Evolutionary conservation across 1,140 invertebrate genomes (phyloP).

Genomic region (Bombus turneri): DNA sequence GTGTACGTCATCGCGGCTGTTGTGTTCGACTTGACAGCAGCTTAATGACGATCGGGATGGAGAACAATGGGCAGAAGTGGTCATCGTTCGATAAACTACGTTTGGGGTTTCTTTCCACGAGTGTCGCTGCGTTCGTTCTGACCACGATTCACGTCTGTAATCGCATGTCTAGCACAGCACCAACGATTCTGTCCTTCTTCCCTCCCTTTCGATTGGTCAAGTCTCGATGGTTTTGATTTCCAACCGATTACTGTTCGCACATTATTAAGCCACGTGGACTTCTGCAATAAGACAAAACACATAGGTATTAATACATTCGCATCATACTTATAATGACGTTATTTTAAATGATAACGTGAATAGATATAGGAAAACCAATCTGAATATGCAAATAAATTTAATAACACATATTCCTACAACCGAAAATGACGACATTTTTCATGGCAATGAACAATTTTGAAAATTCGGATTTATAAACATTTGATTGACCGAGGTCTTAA

Average conservation of each 20-base stretch:
- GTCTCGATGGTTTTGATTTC: neutral
- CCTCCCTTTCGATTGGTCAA: neutral
- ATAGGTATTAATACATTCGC: neutral
- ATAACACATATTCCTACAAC: neutral
- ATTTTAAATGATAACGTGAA: no score
- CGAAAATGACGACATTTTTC: no score
- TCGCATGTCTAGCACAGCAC: conserved; percentile 17
- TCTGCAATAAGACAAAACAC: conserved; percentile 30
- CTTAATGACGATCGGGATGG: conserved; percentile 57
- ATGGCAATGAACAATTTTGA: no score
- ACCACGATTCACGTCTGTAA: conserved; percentile 18
- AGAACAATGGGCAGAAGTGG: conserved; percentile 32
- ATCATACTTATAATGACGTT: no score
- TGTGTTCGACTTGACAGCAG: conserved; percentile 59
- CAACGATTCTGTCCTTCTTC: neutral
- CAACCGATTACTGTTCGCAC: conserved; percentile 3
- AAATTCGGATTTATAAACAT: no score
- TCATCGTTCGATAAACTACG: conserved; percentile 27
- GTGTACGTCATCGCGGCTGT: conserved; percentile 71
- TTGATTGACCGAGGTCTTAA: no score
- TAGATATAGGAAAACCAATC: neutral
- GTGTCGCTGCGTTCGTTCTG: conserved; percentile 14
- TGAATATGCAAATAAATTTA: neutral
- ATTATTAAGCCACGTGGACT: conserved; percentile 11
- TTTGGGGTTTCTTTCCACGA: neutral